Evolutionary conservation across 2,113 vertebrate species (phyloP), one percentile per base, ranked within the genome.

Genomic region (Rhabdomys dilectus): DNA sequence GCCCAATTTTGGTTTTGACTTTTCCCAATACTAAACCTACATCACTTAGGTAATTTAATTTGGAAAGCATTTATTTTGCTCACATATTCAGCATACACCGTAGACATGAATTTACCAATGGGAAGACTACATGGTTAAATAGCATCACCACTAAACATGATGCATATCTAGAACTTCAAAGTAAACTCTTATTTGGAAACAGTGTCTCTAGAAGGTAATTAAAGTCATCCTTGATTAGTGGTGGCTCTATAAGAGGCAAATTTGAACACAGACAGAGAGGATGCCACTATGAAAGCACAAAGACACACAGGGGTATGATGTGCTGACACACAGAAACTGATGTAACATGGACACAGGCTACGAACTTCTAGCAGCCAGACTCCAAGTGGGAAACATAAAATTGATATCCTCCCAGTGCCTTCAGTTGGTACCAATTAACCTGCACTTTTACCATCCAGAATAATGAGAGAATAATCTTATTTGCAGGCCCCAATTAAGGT

Each of bases 51-150:
- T 36, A 56, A 64, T 91, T 94, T 85, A 48, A 84, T 85, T 21
- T 75, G 36, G 36, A 89, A 81, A 86, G 3, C 11, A 75, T 56
- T 91, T 89, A 31, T 86, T 87, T 93, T 70, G 68, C n/a, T 91
- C 15, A 0, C 60, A 7, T 53, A 53, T 58, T 88, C 89, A 94
- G 48, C n/a, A 51, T 4, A 39, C 4, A 48, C 45, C 19, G 34
- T 48, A 8, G 51, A 66, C 45, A 24, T 53, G 66, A 70, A 39
- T 58, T 76, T 62, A 22, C 7, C 10, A 53, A 42, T 90, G n/a
- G 6, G 29, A 13, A 64, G 85, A 68, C 34, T 21, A 0, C 15
- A 42, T 31, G 26, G 56, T 42, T 85, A 13, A 76, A 91, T 3
- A 72, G n/a, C 19, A 3, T 60, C 60, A 39, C 36, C 62, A 51